phyloP scores from a whole-genome alignment of 2,113 vertebrate species.

The Danionella cerebrum region DNA sequence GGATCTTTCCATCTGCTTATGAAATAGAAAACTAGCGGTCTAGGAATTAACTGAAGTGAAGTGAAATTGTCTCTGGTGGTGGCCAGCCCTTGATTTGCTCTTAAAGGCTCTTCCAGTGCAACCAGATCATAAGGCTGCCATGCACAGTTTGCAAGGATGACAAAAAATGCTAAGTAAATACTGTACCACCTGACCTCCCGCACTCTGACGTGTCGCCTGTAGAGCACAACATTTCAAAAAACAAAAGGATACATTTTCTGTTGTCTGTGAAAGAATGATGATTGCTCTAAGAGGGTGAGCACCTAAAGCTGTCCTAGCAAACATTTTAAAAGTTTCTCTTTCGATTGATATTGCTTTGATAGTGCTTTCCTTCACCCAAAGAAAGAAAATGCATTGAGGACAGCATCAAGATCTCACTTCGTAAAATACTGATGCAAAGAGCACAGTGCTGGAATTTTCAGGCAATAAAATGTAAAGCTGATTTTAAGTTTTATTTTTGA shows the following conservation, averaged over 20 bases:
- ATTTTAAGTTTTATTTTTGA: too few relatives aligned
- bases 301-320: neutral
- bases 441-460: too few relatives aligned
- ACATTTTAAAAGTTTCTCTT: neutral
- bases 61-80: neutral
- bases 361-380: too few relatives aligned
- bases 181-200: slow-evolving; percentile 37
- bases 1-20: neutral
- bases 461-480: too few relatives aligned
- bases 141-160: slow-evolving; percentile 23
- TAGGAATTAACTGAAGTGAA: slow-evolving; percentile 6
- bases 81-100: slow-evolving; percentile 1
- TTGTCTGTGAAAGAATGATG: neutral
- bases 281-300: neutral
- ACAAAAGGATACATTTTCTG: slow-evolving; percentile 5
- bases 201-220: slow-evolving; percentile 33
- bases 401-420: too few relatives aligned
- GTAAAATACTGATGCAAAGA: too few relatives aligned
- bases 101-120: neutral
- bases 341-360: too few relatives aligned
- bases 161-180: slow-evolving; percentile 20
- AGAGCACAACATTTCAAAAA: slow-evolving; percentile 31
- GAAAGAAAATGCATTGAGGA: too few relatives aligned
- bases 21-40: too few relatives aligned
- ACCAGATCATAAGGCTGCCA: slow-evolving; percentile 14